Evolutionary conservation across 23 tunicate species (phyloP), one percentile per base, ranked within the genome.

Genomic region (Pegea sp.): DNA sequence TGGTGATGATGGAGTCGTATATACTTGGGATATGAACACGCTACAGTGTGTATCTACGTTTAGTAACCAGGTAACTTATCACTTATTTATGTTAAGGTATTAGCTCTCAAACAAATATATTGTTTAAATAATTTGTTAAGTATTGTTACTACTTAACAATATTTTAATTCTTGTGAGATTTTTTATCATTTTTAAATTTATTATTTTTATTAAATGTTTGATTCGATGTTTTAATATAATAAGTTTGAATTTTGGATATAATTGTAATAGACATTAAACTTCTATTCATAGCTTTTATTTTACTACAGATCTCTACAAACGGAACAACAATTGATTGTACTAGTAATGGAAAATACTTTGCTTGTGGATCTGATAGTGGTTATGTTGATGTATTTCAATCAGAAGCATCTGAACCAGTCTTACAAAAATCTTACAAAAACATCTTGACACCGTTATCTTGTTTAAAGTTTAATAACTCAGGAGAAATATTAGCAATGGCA

Each of bases 361-460:
- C 95, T 0, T 84, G 95, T 58, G 98, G 98, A 22, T 70, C 90
- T 8, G 52, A 62, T 30, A 69, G 81, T 44, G 98, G 98, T 0
- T 57, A 71, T 30, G 90, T 89, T 32, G 74, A 89, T 38, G 42
- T 89, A 20, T 89, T 77, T 11, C 68, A 78, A 48, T 49, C n/a
- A n/a, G n/a, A n/a, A n/a, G n/a, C n/a, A n/a, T n/a, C n/a, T n/a
- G n/a, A n/a, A n/a, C n/a, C n/a, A n/a, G n/a, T n/a, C n/a, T n/a
- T n/a, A n/a, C n/a, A n/a, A n/a, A n/a, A n/a, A n/a, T n/a, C 81
- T 1, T 54, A 77, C 22, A 89, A 56, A 71, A 89, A 89, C 48
- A 25, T 89, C 24, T 65, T 58, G 48, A 33, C 84, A 4, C 67
- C 90, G 5, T 62, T 77, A 4, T 52, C 76, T 2, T 22, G 59